phyloP scores from a whole-genome alignment of 2,797 vertebrate genomes.

The Euphonia xanthogaster region DNA sequence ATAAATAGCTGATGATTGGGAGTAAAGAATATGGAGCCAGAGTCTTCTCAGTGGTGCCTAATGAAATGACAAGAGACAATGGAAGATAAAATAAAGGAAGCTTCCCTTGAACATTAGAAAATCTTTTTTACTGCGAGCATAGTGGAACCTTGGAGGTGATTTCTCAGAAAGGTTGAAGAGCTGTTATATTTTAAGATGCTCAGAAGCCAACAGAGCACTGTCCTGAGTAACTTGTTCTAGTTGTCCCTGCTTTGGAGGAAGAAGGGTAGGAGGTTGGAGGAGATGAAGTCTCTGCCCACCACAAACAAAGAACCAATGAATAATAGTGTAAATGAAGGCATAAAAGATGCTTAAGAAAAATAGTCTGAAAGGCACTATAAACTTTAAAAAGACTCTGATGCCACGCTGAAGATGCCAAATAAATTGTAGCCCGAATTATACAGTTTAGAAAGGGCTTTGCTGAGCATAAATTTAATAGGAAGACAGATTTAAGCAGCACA shows the following conservation, averaged over 20 bases:
- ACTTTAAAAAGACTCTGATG: not conserved
- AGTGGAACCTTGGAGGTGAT: not conserved
- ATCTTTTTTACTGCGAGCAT: not conserved
- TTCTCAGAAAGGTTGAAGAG: not conserved
- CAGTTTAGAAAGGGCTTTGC: not conserved
- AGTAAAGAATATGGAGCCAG: not conserved
- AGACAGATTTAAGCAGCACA: not conserved
- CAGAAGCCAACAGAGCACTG: not conserved
- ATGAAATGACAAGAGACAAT: not conserved
- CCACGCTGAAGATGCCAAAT: not conserved
- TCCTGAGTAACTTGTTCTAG: not conserved
- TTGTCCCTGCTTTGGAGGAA: not conserved
- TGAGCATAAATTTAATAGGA: not conserved
- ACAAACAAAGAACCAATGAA: not conserved
- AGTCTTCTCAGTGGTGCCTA: not conserved
- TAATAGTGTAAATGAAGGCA: not conserved
- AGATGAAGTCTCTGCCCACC: not conserved
- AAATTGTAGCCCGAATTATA: not conserved
- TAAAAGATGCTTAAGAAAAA: not conserved
- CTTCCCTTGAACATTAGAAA: not conserved
- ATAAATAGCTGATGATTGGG: not conserved
- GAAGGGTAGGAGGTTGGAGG: fast-evolving
- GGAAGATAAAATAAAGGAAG: not conserved
- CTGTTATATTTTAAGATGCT: not conserved
- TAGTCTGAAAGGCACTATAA: not conserved